Evolutionary conservation across 1,140 invertebrate species (phyloP).

Genomic region (Papilio xuthus): DNA sequence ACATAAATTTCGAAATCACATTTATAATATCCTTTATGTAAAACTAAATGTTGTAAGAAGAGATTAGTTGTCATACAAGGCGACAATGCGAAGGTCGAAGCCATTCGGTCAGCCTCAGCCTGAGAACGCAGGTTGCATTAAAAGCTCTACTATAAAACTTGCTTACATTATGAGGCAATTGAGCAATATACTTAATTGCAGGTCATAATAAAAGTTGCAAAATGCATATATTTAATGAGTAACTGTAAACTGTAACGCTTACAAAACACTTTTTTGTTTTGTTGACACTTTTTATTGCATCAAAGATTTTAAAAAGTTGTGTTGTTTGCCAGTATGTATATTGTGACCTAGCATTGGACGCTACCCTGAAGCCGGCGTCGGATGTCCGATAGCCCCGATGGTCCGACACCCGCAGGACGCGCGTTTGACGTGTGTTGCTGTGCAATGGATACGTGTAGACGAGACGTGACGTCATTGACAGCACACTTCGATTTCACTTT

Average conservation of each 20-base stretch:
- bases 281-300: background rate
- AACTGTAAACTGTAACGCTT: background rate
- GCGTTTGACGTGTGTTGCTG: background rate
- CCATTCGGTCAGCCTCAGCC: background rate
- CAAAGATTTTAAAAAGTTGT: background rate
- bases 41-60: background rate
- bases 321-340: background rate
- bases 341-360: background rate
- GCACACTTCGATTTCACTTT: slow-evolving; percentile 13
- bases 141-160: background rate
- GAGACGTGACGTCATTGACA: slow-evolving; percentile 21
- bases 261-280: background rate
- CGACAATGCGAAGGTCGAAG: slow-evolving; percentile 1
- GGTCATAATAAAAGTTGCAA: background rate
- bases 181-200: background rate
- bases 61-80: background rate
- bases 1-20: background rate
- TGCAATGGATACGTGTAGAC: background rate
- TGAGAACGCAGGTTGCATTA: background rate
- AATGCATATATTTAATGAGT: background rate
- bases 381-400: background rate
- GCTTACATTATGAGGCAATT: background rate
- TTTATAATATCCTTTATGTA: background rate
- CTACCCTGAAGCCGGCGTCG: background rate
- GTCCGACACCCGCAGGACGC: background rate